Evolutionary conservation across 2,113 vertebrate species (phyloP), one percentile per base, ranked within the genome.

Genomic region (Myanophis thanlyinensis): DNA sequence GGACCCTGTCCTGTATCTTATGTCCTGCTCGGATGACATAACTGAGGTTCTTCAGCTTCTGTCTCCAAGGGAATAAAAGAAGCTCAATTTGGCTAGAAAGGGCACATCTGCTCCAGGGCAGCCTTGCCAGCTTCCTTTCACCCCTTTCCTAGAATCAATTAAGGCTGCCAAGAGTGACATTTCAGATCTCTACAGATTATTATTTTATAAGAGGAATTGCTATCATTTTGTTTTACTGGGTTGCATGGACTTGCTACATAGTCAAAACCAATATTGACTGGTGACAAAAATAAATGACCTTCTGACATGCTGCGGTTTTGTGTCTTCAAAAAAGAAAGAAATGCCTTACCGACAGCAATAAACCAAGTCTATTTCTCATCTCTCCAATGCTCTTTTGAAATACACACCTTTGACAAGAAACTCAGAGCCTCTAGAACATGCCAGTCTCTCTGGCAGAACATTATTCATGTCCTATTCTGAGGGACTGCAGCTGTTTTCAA

Each of bases 401-500:
- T 47, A 80, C 52, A 40, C 1, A 0, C 49, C 56, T 80, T 93
- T 93, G 5, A 56, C 13, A 90, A 90, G 88, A 84, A 59, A 25
- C 95, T 94, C 56, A 40, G 93, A 44, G 90, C 84, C 92, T 1
- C 0, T 0, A 1, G 12, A 8, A 85, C 1, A 0, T 90, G 89
- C 89, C 73, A 89, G 67, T 92, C 91, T 93, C 94, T 85, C 91
- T 73, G 56, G 4, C 0, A 0, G 25, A 88, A 12, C 1, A 2
- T 87, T 91, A 92, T 93, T 95, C 80, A 92, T 93, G 90, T 92
- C 94, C 94, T 86, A 0, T 52, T 90, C 52, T 51, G 23, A 46
- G 84, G 84, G 89, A 94, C 90, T 87, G 52, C 54, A 88, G 48
- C 88, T 90, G 92, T 94, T 96, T 85, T 91, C 90, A 92, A 94